These are phyloP conservation scores for Mobula hypostoma DNA, from an alignment of 2,113 vertebrate genomes.

Conservation along the genomic window DNA sequence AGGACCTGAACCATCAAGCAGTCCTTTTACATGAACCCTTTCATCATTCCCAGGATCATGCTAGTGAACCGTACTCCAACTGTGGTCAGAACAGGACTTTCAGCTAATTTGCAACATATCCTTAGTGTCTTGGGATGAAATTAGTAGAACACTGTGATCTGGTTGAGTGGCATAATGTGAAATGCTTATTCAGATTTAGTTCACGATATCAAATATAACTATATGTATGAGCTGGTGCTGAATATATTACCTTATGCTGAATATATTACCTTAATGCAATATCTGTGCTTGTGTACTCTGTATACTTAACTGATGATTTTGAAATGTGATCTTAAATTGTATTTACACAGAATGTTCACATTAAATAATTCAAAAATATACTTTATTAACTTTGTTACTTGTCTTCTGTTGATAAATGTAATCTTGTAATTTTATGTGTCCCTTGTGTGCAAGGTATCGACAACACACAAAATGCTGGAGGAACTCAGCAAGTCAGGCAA, in stretches of 20 bases:
- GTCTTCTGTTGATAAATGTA: not conserved
- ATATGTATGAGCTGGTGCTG: not conserved
- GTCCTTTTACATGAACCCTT: too few species aligned
- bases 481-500: too few species aligned
- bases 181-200: not conserved
- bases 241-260: not conserved
- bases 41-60: too few species aligned
- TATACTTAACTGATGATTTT: not conserved
- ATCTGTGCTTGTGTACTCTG: not conserved
- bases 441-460: not conserved
- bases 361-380: not conserved
- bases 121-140: not conserved
- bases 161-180: conserved; percentile 21
- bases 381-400: not conserved
- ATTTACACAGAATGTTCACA: not conserved
- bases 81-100: too few species aligned
- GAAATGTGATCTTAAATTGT: not conserved
- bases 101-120: not conserved
- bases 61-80: too few species aligned
- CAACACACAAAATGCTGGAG: too few species aligned
- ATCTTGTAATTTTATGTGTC: not conserved
- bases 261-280: not conserved
- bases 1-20: too few species aligned
- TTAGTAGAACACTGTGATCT: not conserved
- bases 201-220: not conserved